These are phyloP conservation scores for Squalus acanthias DNA, from an alignment of 2,797 vertebrate genomes.

Conservation along the genomic window DNA sequence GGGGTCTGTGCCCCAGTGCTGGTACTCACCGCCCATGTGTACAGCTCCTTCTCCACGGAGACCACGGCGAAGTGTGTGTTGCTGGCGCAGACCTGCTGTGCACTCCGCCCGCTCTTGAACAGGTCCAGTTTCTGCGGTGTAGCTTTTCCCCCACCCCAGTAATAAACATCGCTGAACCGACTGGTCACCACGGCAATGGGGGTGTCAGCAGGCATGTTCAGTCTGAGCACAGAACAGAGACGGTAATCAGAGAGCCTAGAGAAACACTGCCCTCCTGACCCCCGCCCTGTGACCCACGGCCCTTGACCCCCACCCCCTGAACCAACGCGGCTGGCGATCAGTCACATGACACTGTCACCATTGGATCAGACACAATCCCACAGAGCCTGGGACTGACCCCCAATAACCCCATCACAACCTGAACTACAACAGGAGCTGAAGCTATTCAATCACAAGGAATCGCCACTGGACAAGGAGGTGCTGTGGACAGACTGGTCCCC, in stretches of 20 bases:
- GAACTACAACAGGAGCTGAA: too few relatives aligned
- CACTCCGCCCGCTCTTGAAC: slow-evolving; percentile 92
- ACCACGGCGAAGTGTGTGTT: slow-evolving; percentile 98
- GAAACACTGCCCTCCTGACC: not conserved
- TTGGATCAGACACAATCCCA: too few relatives aligned
- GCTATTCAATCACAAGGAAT: too few relatives aligned
- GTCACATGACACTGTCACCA: too few relatives aligned
- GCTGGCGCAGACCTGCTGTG: slow-evolving; percentile 91
- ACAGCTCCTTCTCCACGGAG: slow-evolving; percentile 96
- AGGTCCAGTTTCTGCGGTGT: slow-evolving; percentile 92
- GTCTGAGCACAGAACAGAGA: slow-evolving; percentile 55
- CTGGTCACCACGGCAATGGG: slow-evolving; percentile 94
- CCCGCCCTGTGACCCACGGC: not conserved
- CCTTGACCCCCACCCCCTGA: not conserved
- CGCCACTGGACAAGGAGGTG: too few relatives aligned
- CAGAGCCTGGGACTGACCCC: too few relatives aligned
- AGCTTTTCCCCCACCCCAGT: slow-evolving; percentile 96
- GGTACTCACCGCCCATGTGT: slow-evolving; percentile 94
- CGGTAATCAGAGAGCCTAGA: not conserved
- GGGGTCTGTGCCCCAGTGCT: too few relatives aligned
- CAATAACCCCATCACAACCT: too few relatives aligned
- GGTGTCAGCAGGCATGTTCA: slow-evolving; percentile 76
- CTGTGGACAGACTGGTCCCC: too few relatives aligned
- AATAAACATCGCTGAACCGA: slow-evolving; percentile 90
- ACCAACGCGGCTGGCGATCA: not conserved